Percentiles rank a stretch among this genome's conserved stretches.
Evolutionary conservation across 2,888 invertebrate species (phyloP).

Genomic region (Phyto melanocephala): DNA sequence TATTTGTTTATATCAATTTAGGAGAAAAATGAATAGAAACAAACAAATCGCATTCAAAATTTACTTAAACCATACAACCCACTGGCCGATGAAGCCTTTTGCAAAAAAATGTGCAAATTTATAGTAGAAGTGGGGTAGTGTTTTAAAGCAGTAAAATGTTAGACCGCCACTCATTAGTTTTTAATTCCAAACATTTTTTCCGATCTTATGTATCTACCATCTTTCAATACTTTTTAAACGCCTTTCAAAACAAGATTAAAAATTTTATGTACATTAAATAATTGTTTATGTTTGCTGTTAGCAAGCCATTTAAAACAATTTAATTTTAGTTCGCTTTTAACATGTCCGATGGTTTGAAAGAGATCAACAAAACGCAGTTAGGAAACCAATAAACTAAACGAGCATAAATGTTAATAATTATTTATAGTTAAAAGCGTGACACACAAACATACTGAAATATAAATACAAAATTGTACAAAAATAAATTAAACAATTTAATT

Average conservation of each 20-base stretch:
- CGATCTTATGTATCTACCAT: too few relatives aligned
- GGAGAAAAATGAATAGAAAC: too few relatives aligned
- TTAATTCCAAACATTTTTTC: too few relatives aligned
- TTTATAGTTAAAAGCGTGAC: slow-evolving; percentile 36
- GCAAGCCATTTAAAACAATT: slow-evolving; percentile 48
- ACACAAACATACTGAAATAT: not conserved
- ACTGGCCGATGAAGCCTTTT: too few relatives aligned
- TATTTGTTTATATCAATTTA: too few relatives aligned
- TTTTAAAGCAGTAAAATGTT: too few relatives aligned
- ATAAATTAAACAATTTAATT: too few relatives aligned
- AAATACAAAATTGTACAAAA: not conserved
- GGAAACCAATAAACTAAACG: not conserved
- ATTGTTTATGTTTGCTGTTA: slow-evolving; percentile 13
- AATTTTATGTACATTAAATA: slow-evolving; percentile 13
- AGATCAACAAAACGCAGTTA: not conserved
- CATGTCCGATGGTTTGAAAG: not conserved
- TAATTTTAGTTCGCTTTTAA: slow-evolving; percentile 21
- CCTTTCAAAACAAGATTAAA: not conserved
- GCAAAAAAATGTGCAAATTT: too few relatives aligned
- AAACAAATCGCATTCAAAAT: too few relatives aligned
- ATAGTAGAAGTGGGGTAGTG: too few relatives aligned
- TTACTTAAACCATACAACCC: too few relatives aligned
- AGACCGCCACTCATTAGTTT: too few relatives aligned
- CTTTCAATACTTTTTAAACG: not conserved
- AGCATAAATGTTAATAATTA: slow-evolving; percentile 32